Evolutionary conservation across 2,888 invertebrate genomes (phyloP).

Genomic region (Tenthredo scrophulariae): DNA sequence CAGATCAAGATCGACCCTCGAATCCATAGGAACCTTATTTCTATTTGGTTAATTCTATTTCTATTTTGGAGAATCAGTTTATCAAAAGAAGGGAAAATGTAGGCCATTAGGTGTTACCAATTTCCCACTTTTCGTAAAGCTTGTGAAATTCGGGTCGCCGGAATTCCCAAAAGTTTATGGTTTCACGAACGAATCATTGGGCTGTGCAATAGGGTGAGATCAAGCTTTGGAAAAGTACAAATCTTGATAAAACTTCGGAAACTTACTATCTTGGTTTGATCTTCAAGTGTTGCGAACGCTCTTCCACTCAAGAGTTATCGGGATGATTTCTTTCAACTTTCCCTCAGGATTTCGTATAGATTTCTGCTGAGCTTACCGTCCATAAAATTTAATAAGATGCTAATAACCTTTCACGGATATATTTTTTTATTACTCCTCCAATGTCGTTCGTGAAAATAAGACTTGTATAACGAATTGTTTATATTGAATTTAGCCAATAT

Average conservation of each 20-base stretch:
- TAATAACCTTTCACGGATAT: neutral
- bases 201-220: neutral
- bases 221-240: neutral
- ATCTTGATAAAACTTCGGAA: constrained; percentile 12
- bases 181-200: neutral
- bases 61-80: neutral
- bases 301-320: neutral
- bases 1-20: neutral
- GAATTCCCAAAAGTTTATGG: neutral
- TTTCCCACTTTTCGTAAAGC: neutral
- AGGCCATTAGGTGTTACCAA: neutral
- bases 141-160: neutral
- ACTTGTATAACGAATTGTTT: neutral
- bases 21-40: neutral
- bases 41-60: neutral
- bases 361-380: neutral
- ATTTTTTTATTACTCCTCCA: neutral
- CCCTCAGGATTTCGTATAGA: neutral
- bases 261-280: constrained; percentile 30
- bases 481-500: constrained; percentile 20
- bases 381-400: neutral
- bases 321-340: neutral
- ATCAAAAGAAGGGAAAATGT: neutral
- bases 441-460: neutral
- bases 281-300: neutral